Evolutionary conservation across 2,888 invertebrate species (phyloP), one percentile per base, ranked within the genome.

Genomic region (Xylophagus ater): DNA sequence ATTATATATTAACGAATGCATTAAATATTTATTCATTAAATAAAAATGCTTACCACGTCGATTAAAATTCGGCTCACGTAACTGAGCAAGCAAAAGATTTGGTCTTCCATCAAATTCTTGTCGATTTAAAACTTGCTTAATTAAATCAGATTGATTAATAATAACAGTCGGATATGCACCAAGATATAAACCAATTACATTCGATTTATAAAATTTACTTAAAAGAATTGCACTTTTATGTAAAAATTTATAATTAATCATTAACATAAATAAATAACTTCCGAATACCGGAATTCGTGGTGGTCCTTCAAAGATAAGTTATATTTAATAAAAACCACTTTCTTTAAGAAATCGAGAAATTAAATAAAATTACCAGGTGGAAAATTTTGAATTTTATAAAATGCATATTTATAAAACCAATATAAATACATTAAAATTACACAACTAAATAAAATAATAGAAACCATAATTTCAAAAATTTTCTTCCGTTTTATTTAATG

Each of bases 91-190:
- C 42, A 66, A 66, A 3, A 69, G 55, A 28, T 69, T 67, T 41
- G 71, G 58, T 21, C 80, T 66, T 2, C 79, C 81, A 52, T 76
- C 75, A 37, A 74, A 77, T 33, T 72, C 74, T 12, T 69, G 69
- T n/a, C 70, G 66, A 21, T 62, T 60, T 0, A 79, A 57, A 31
- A 76, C 60, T 52, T 79, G 74, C 41, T 69, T 74, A 0, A 76
- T 66, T 14, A 69, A 63, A 2, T 64, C 60, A 1, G 71, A 59
- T 51, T 69, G 72, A 40, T 75, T 72, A 0, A 72, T 65, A 0
- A 74, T 65, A 1, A 76, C 60, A 0, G 68, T 53, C 0, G 68
- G 68, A 25, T 55, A 55, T 0, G 57, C 40, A 0, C 77, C 79
- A 33, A 78, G 44, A 49, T 70, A 68, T 7, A 74, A 53, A 0